Percentiles rank a stretch among this genome's conserved stretches.
Conservation (phyloP, 2,797 vertebrate genomes). For the Peromyscus melanophrys region DNA sequence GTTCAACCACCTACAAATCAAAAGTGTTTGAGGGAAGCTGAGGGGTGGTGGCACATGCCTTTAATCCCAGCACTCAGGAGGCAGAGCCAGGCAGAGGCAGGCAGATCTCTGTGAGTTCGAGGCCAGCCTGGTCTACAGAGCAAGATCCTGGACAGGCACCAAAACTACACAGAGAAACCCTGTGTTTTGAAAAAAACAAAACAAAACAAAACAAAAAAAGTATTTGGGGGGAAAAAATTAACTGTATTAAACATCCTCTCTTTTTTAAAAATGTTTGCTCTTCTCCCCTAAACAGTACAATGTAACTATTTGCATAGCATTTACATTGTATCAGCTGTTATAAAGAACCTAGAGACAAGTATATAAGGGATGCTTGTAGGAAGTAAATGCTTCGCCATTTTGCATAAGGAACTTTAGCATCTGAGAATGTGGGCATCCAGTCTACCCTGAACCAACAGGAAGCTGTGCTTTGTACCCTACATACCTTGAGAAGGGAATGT, state of each 20-base stretch:
- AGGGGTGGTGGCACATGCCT: no score
- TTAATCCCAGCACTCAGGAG: no score
- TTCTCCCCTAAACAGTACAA: background rate
- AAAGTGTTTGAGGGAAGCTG: background rate
- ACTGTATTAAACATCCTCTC: background rate
- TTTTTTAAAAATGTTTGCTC: background rate
- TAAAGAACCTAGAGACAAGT: background rate
- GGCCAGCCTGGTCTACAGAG: no score
- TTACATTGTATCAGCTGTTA: background rate
- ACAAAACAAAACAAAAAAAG: no score
- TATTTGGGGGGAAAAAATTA: background rate
- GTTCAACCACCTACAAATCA: background rate
- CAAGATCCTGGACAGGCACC: no score
- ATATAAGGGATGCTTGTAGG: background rate
- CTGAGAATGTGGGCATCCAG: background rate
- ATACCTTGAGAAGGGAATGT: background rate
- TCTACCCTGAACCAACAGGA: background rate
- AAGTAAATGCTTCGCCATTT: background rate
- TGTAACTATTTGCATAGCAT: background rate
- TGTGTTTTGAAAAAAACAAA: no score
- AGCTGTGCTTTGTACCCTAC: background rate
- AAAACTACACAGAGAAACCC: no score
- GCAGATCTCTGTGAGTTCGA: no score
- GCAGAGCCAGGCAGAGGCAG: no score
- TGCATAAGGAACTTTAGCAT: background rate